Conservation (phyloP, 2,888 invertebrate species). For the Eristalis intricaria region DNA sequence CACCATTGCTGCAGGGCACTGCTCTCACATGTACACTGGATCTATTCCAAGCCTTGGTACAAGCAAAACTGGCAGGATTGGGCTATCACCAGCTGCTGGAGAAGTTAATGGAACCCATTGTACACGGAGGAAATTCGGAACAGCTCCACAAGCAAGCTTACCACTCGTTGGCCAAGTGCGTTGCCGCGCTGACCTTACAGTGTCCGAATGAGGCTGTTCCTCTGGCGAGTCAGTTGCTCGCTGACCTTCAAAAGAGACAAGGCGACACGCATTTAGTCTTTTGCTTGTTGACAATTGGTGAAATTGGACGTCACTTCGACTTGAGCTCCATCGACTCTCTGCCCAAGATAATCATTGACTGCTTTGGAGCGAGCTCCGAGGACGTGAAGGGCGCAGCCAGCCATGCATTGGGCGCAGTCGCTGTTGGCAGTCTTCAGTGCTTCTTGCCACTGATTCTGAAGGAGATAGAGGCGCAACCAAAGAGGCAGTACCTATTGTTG, state of each 20-base stretch:
- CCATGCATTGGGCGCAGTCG: slow-evolving; percentile 97
- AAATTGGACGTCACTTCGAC: slow-evolving; percentile 96
- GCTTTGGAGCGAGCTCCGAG: slow-evolving; percentile 95
- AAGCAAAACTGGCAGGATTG: slow-evolving; percentile 89
- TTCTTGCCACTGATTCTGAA: slow-evolving; percentile 96
- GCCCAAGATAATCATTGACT: slow-evolving; percentile 90
- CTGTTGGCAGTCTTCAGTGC: slow-evolving; percentile 95
- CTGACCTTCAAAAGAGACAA: slow-evolving; percentile 87
- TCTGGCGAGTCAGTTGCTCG: slow-evolving; percentile 86
- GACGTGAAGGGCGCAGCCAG: slow-evolving; percentile 99
- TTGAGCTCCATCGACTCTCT: slow-evolving; percentile 88
- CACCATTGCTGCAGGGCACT: slow-evolving; percentile 93
- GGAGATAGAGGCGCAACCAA: slow-evolving; percentile 96
- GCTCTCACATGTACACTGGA: slow-evolving; percentile 95
- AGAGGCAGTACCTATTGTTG: slow-evolving; percentile 95
- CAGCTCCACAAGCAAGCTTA: slow-evolving; percentile 89
- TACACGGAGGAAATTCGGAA: slow-evolving; percentile 81
- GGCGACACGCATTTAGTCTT: slow-evolving; percentile 93
- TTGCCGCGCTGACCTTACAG: slow-evolving; percentile 94
- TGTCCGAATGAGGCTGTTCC: slow-evolving; percentile 87
- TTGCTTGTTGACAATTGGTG: slow-evolving; percentile 96
- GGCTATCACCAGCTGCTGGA: slow-evolving; percentile 91
- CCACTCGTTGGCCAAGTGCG: slow-evolving; percentile 97
- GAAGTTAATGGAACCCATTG: slow-evolving; percentile 88
- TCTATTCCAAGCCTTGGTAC: slow-evolving; percentile 95